Percentiles rank a stretch among this genome's conserved stretches.
phyloP scores from a whole-genome alignment of 2,797 vertebrate species.

The Microctenopoma steveboyesi region DNA sequence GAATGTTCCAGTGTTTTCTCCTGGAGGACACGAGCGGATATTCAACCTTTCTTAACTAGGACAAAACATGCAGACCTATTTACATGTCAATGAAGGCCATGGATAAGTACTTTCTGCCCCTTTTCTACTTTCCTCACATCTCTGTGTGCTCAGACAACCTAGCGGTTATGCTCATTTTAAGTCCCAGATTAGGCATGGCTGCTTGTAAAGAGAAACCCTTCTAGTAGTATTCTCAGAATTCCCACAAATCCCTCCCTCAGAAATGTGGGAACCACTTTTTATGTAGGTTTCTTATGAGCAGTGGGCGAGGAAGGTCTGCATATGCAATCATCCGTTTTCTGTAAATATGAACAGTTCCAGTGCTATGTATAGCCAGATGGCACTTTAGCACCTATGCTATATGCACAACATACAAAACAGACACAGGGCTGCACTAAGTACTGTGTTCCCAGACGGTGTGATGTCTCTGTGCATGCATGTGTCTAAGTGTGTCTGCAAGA shows the following conservation, averaged over 20 bases:
- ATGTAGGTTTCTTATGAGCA: neutral
- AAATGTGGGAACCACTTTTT: conserved; percentile 3
- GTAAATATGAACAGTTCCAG: conserved; percentile 1
- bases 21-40: conserved; percentile 46
- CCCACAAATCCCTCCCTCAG: neutral
- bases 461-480: neutral
- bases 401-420: conserved; percentile 15
- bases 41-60: conserved; percentile 65
- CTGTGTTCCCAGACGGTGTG: neutral
- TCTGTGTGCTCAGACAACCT: conserved; percentile 11
- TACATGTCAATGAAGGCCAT: conserved; percentile 74
- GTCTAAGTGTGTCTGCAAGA: neutral
- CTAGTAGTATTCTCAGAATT: neutral
- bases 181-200: conserved; percentile 1
- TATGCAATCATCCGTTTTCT: conserved; percentile 10
- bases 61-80: conserved; percentile 76
- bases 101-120: conserved; percentile 28
- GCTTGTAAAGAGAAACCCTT: conserved; percentile 5
- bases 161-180: conserved; percentile 19
- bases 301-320: conserved; percentile 1
- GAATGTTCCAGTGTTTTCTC: conserved; percentile 35
- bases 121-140: conserved; percentile 14
- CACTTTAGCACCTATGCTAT: conserved; percentile 20
- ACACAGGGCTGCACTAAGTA: neutral
- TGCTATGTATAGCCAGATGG: conserved; percentile 1